Base-by-base conservation (phyloP, 1,140 invertebrate species). In the Caenorhabditis brenneri region DNA sequence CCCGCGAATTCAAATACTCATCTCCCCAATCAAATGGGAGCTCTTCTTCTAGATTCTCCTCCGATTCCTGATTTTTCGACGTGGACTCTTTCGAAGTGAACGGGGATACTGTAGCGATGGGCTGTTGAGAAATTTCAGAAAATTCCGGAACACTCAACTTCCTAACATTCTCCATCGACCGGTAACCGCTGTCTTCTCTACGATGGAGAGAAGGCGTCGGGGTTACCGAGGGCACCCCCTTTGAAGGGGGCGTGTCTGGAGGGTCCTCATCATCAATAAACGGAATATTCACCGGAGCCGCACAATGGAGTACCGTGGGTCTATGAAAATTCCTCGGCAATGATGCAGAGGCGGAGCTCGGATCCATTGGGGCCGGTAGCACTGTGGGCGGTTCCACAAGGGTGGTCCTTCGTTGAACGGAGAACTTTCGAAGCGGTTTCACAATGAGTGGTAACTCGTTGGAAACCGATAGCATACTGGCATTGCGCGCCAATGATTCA, bases 11-110 rank as follows among this genome's bases (percentile, higher is more conserved):
- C 6, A 83, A 31, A 22, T 79, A 48, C 16, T 83, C 82, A 60
- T 83, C 82, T 36, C 82, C 82, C 82, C 82, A 83, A 65, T 83
- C 82, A 39, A 83, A 83, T n/a, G n/a, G n/a, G n/a, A n/a, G n/a
- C n/a, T n/a, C n/a, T n/a, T n/a, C n/a, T n/a, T n/a, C n/a, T n/a
- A n/a, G n/a, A 46, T 53, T 49, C 9, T 55, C 48, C 19, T 55
- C 69, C 4, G 5, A 3, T 42, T 79, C 78, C n/a, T 36, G 48
- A 16, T 19, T 29, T 9, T 31, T 33, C 15, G 46, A 3, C 15
- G 55, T 49, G 9, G 27, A 58, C 5, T 33, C 22, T n/a, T 27
- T 7, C 24, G 53, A 55, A 55, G 79, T 29, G 33, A 27, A 53
- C 16, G 49, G 39, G n/a, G 74, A 22, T 51, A 51, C 22, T 3